phyloP scores from a whole-genome alignment of 30 jellyfish, hydroid and myxozoan species.

The Cassiopea xamachana region DNA sequence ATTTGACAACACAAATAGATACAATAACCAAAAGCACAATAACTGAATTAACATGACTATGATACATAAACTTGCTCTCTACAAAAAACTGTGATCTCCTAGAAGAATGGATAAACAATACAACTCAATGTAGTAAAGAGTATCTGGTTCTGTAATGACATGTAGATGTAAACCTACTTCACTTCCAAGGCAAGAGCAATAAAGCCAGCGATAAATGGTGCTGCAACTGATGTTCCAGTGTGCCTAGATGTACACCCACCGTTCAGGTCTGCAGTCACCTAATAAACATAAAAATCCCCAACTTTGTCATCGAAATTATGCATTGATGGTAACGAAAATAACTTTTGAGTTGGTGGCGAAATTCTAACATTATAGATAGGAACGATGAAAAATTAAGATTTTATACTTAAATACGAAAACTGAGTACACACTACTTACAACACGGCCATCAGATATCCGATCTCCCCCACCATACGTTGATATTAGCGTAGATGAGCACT shows the following conservation, averaged over 20 bases:
- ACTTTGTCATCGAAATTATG: neutral
- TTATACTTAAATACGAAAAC: neutral
- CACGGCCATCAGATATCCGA: slow-evolving; percentile 43
- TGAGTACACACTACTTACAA: slow-evolving; percentile 63
- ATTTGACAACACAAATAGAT: too few relatives aligned
- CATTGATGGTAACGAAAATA: neutral
- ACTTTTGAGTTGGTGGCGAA: too few relatives aligned
- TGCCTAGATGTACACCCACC: slow-evolving; percentile 92
- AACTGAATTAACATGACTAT: too few relatives aligned
- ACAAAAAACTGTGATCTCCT: too few relatives aligned
- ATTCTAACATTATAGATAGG: too few relatives aligned
- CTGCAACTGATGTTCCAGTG: slow-evolving; percentile 96
- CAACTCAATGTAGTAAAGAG: too few relatives aligned
- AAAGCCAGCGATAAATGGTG: slow-evolving; percentile 95
- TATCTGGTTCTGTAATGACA: too few relatives aligned
- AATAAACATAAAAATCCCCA: neutral
- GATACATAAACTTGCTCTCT: too few relatives aligned
- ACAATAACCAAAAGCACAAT: too few relatives aligned
- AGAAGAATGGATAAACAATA: too few relatives aligned
- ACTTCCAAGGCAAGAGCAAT: slow-evolving; percentile 95
- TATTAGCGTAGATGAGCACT: slow-evolving; percentile 93
- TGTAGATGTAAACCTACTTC: slow-evolving; percentile 61
- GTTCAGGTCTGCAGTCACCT: slow-evolving; percentile 94
- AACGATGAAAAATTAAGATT: too few relatives aligned
- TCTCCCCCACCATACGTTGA: slow-evolving; percentile 91